phyloP scores from a whole-genome alignment of 2,797 vertebrate species.

The Spinus pinus region DNA sequence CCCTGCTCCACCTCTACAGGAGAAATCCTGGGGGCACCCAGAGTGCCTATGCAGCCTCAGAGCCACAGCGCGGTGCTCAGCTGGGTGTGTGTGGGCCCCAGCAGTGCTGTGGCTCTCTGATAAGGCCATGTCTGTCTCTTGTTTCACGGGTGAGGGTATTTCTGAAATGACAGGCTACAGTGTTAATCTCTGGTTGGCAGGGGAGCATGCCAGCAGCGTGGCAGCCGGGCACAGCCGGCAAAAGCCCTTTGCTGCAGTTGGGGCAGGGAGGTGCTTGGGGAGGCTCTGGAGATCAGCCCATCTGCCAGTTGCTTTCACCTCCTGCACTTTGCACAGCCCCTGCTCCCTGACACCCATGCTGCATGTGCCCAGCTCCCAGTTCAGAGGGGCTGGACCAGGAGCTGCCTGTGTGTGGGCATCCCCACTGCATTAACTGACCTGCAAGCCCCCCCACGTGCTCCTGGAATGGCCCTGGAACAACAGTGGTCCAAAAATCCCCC shows the following conservation, averaged over 20 bases:
- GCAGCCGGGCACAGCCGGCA: background rate
- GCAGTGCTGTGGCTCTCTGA: background rate
- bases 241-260: background rate
- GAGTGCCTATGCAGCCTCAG: rapidly evolving
- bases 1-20: background rate
- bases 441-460: rapidly evolving
- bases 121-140: background rate
- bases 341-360: rapidly evolving
- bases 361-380: rapidly evolving
- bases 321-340: background rate
- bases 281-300: background rate
- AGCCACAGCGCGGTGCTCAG: rapidly evolving
- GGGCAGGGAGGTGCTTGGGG: background rate
- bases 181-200: constrained; percentile 2
- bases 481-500: background rate
- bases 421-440: background rate
- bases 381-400: background rate
- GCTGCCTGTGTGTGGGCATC: background rate
- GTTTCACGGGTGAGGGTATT: background rate
- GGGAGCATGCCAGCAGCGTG: background rate
- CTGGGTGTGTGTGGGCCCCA: background rate
- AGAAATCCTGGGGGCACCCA: background rate
- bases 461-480: background rate
- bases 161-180: constrained; percentile 14
- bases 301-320: background rate